Evolutionary conservation across 2,888 invertebrate genomes (phyloP).

Genomic region (Perdita meconis): DNA sequence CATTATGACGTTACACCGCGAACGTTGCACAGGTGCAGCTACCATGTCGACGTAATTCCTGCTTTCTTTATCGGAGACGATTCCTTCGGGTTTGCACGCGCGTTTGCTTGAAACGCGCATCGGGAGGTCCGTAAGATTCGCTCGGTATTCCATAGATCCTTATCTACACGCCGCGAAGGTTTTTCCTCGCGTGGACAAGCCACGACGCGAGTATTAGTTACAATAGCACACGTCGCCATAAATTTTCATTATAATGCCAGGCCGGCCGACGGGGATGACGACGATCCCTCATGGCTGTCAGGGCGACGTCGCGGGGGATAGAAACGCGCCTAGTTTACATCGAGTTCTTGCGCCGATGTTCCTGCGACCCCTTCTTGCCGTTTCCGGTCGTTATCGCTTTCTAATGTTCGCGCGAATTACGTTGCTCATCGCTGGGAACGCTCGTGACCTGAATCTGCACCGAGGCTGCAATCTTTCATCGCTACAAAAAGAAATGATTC

Average conservation of each 20-base stretch:
- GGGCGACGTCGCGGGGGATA: constrained; percentile 14
- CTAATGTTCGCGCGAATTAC: neutral
- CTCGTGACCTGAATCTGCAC: constrained; percentile 7
- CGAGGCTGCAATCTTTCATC: constrained; percentile 16
- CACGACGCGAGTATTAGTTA: constrained; percentile 38
- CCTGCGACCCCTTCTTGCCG: neutral
- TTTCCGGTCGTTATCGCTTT: constrained; percentile 8
- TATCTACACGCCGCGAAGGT: constrained; percentile 38
- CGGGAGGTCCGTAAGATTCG: constrained; percentile 23
- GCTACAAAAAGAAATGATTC: no score
- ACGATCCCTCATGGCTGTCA: constrained; percentile 43
- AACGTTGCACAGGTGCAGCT: constrained; percentile 21
- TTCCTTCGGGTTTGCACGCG: neutral
- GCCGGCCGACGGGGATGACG: constrained; percentile 27
- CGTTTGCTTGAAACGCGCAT: neutral
- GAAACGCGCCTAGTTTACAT: constrained; percentile 23
- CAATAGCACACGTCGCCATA: constrained; percentile 47
- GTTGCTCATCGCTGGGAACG: constrained; percentile 23
- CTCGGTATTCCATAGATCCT: constrained; percentile 46
- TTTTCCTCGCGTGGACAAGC: constrained; percentile 35
- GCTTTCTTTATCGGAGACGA: no score
- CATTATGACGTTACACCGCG: constrained; percentile 39
- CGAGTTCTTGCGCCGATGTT: neutral
- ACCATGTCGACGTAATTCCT: constrained; percentile 26
- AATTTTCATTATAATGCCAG: constrained; percentile 58